phyloP scores from a whole-genome alignment of 2,113 vertebrate genomes.

The Penelope pileata region DNA sequence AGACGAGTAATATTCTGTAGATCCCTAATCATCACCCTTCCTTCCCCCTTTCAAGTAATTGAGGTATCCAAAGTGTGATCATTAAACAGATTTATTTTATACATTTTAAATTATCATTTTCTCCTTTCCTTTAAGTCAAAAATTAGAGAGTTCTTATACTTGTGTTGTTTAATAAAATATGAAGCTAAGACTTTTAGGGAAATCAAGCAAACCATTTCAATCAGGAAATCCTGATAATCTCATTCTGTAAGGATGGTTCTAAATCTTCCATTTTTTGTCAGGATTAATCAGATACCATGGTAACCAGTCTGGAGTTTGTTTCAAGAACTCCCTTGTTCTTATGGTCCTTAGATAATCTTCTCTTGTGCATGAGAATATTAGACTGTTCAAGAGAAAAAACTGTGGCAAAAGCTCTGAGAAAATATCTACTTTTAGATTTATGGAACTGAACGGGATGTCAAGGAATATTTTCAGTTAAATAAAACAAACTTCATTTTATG shows the following conservation, averaged over 20 bases:
- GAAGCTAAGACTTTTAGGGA: not conserved
- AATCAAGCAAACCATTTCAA: not conserved
- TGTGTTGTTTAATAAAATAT: not conserved
- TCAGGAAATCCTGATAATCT: not conserved
- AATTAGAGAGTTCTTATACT: not conserved
- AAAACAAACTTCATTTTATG: not conserved
- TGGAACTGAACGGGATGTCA: not conserved
- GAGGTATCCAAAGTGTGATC: not conserved
- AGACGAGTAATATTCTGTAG: not conserved
- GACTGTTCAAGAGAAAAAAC: not conserved
- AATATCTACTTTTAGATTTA: not conserved
- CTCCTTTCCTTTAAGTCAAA: not conserved
- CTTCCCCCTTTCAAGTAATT: not conserved
- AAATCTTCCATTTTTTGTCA: not conserved
- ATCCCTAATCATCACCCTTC: not conserved
- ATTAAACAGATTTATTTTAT: not conserved
- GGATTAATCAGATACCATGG: not conserved
- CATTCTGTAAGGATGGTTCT: not conserved
- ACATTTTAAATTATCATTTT: not conserved
- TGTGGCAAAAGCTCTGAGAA: not conserved
- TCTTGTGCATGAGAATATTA: not conserved
- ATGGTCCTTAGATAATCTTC: not conserved
- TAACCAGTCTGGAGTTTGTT: not conserved
- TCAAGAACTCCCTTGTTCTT: not conserved
- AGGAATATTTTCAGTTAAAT: not conserved